These are phyloP conservation scores for Enchytraeus crypticus DNA, from an alignment of 2,888 invertebrate species.

Conservation along the genomic window DNA sequence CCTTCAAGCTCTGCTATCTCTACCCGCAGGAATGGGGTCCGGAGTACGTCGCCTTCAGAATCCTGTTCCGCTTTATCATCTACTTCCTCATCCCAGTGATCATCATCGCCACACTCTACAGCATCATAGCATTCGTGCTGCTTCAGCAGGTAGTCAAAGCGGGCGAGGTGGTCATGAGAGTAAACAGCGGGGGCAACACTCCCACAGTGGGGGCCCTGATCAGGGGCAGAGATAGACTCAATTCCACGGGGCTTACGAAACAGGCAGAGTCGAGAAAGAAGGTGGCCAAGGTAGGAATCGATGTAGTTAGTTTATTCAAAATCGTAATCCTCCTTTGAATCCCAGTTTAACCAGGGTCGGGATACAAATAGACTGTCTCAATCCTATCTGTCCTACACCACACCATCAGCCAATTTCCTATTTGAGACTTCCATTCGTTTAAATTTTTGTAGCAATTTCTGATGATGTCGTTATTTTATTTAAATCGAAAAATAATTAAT, in stretches of 20 bases:
- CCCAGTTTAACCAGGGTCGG: too few species aligned
- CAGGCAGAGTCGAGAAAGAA: conserved; percentile 46
- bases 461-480: too few species aligned
- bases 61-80: conserved; percentile 55
- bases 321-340: too few species aligned
- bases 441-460: too few species aligned
- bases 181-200: neutral
- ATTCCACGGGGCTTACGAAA: neutral
- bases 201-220: neutral
- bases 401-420: too few species aligned
- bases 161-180: conserved; percentile 31
- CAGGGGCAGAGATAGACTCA: neutral
- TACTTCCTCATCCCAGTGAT: conserved; percentile 76
- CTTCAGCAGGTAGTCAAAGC: conserved; percentile 53
- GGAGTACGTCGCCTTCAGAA: conserved; percentile 28
- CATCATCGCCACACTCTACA: conserved; percentile 76
- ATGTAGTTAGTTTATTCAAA: neutral
- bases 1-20: conserved; percentile 24
- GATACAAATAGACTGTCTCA: too few species aligned
- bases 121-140: conserved; percentile 71
- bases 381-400: too few species aligned
- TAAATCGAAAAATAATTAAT: too few species aligned
- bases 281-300: conserved; percentile 33
- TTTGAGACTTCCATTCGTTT: too few species aligned
- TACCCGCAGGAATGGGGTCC: conserved; percentile 26